Percentiles rank a stretch among this genome's conserved stretches.
phyloP scores from a whole-genome alignment of 2,888 invertebrate genomes.

The Ectobius pallidus region DNA sequence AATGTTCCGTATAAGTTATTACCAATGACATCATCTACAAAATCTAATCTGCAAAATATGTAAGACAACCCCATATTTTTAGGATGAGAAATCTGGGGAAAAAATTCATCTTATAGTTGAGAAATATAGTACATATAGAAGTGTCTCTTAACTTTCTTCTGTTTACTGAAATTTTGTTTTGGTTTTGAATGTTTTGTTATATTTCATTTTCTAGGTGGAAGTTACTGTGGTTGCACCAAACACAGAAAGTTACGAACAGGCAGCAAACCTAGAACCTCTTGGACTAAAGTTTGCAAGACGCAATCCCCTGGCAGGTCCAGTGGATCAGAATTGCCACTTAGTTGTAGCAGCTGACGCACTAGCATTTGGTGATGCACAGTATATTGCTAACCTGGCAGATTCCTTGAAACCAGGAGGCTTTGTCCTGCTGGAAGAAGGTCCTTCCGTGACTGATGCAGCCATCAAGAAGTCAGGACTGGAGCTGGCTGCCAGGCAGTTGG shows the following conservation, averaged over 20 bases:
- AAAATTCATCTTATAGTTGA: too few species aligned
- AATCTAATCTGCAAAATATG: too few species aligned
- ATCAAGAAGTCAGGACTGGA: constrained; percentile 56
- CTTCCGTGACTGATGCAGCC: constrained; percentile 46
- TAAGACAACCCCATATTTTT: too few species aligned
- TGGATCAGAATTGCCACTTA: constrained; percentile 72
- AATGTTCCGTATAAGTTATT: too few species aligned
- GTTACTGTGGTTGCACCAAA: constrained; percentile 62
- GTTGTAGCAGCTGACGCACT: constrained; percentile 68
- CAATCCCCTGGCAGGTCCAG: constrained; percentile 63
- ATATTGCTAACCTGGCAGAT: constrained; percentile 64
- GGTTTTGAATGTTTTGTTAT: too few species aligned
- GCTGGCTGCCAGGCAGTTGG: constrained; percentile 66
- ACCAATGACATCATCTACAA: too few species aligned
- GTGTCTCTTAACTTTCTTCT: too few species aligned
- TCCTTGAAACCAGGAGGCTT: constrained; percentile 74
- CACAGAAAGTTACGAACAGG: constrained; percentile 59
- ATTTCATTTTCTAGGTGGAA: too few species aligned
- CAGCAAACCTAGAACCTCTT: constrained; percentile 61
- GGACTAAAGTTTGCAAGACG: constrained; percentile 69
- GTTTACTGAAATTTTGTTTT: too few species aligned
- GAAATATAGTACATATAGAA: too few species aligned
- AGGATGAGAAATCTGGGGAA: too few species aligned
- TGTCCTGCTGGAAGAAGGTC: constrained; percentile 74
- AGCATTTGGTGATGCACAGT: constrained; percentile 53